Base-by-base conservation (phyloP, 2,113 vertebrate genomes). In the Arothron firmamentum region DNA sequence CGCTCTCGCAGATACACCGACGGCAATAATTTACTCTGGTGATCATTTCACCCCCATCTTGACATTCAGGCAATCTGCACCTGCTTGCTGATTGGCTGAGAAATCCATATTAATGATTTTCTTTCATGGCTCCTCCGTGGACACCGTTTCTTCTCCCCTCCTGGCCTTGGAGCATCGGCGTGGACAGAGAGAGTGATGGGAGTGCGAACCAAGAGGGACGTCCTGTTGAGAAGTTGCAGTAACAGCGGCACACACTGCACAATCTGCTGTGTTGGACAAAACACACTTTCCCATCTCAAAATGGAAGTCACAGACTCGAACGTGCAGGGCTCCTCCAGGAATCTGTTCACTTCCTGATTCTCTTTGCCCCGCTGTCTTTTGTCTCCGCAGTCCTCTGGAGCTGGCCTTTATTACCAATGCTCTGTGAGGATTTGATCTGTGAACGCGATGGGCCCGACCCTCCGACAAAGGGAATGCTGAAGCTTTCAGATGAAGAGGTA, bases 101-200 rank as follows among this genome's bases (percentile, higher is more conserved):
- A 76, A 81, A 86, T 84, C 72, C 65, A 74, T 80, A 50, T 38
- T 67, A 80, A 70, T 64, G 65, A 71, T 77, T 79, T 15, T 10
- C 31, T 6, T 75, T 78, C 67, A 67, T 74, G 77, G 60, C 74
- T 83, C 71, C 79, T 85, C 79, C 75, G 65, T 53, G 59, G 53
- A 51, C 80, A 72, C 74, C 76, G 87, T 81, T 61, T 82, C 71
- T 77, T 89, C 85, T 88, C 85, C 85, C 79, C 21, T 25, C 25
- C 25, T 86, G 88, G 80, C 63, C 71, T 70, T 62, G 54, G 62
- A 53, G 69, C 16, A 51, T 70, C 75, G 47, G 66, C 19, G 3
- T 14, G 55, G 67, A 49, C 52, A n/a, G 59, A 71, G 16, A 23
- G 56, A 56, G 53, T 59, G 74, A 60, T 62, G 63, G 62, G 62